Percentiles rank a stretch among this genome's conserved stretches.
Evolutionary conservation across 2,797 vertebrate genomes (phyloP).

Genomic region (Fistularia tabacaria): DNA sequence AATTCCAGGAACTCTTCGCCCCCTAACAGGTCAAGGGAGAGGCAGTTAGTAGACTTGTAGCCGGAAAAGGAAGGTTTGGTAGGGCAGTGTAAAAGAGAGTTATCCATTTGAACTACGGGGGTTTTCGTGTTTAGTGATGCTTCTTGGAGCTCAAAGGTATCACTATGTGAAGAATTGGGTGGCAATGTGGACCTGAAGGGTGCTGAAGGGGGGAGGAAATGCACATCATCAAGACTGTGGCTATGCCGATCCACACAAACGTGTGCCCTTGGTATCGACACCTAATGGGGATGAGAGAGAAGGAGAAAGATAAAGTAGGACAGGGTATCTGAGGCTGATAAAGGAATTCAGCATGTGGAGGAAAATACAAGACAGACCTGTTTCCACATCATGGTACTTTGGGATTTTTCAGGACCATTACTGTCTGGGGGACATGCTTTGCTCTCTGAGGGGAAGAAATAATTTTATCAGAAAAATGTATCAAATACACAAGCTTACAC

Average conservation of each 20-base stretch:
- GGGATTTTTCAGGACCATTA: constrained; percentile 36
- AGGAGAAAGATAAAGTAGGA: constrained; percentile 5
- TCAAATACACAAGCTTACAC: not conserved
- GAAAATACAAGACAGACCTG: constrained; percentile 66
- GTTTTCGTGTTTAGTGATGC: constrained; percentile 60
- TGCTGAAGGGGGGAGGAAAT: constrained; percentile 56
- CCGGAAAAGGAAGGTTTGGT: constrained; percentile 78
- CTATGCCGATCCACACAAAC: constrained; percentile 70
- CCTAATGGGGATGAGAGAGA: constrained; percentile 31
- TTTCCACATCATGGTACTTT: constrained; percentile 61
- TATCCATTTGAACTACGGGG: constrained; percentile 59
- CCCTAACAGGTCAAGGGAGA: constrained; percentile 78
- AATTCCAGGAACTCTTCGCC: constrained; percentile 78
- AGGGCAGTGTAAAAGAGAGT: constrained; percentile 69
- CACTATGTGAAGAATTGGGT: constrained; percentile 77
- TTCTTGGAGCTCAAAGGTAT: constrained; percentile 76
- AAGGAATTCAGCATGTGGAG: not conserved
- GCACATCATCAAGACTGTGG: constrained; percentile 78
- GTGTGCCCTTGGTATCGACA: constrained; percentile 48
- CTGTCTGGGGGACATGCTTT: constrained; percentile 12
- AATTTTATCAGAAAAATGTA: not conserved
- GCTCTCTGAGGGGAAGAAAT: constrained; percentile 35
- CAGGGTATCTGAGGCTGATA: not conserved
- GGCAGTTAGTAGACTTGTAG: constrained; percentile 78
- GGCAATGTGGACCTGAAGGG: constrained; percentile 60